These are phyloP conservation scores for Enteromius thamalakanensis DNA, from an alignment of 2,797 vertebrate genomes.

Conservation along the genomic window DNA sequence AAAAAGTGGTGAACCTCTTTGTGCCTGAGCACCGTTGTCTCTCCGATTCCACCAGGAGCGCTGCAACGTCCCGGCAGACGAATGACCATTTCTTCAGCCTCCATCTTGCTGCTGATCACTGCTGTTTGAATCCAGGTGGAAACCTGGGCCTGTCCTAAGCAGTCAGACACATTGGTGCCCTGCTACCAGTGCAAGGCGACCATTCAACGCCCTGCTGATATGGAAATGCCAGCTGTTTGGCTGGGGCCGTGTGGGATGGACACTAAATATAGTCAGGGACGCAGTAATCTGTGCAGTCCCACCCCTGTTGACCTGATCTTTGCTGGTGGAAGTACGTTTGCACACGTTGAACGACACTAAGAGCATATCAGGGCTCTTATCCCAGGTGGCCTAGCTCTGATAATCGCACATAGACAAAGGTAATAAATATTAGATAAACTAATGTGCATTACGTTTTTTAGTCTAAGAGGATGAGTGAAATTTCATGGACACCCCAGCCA, in stretches of 20 bases:
- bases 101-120: slow-evolving; percentile 68
- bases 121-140: slow-evolving; percentile 37
- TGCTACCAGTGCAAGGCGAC: slow-evolving; percentile 59
- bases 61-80: slow-evolving; percentile 75
- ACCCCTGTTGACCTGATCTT: slow-evolving; percentile 58
- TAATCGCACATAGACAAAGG: background rate
- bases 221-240: slow-evolving; percentile 78
- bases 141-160: slow-evolving; percentile 44
- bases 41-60: slow-evolving; percentile 68
- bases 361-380: background rate
- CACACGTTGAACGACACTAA: slow-evolving; percentile 8
- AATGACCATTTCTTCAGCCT: slow-evolving; percentile 74
- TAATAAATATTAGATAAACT: background rate
- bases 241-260: slow-evolving; percentile 69
- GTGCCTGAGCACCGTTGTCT: slow-evolving; percentile 73
- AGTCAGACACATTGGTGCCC: slow-evolving; percentile 54
- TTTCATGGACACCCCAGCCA: background rate
- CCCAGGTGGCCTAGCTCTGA: background rate
- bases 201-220: slow-evolving; percentile 66
- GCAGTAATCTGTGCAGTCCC: slow-evolving; percentile 73
- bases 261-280: slow-evolving; percentile 69
- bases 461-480: background rate
- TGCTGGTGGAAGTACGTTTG: slow-evolving; percentile 32
- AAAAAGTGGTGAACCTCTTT: slow-evolving; percentile 80
- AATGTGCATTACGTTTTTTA: background rate